Evolutionary conservation across 2,797 vertebrate species (phyloP), one percentile per base, ranked within the genome.

Genomic region (Diglossa cyanea): DNA sequence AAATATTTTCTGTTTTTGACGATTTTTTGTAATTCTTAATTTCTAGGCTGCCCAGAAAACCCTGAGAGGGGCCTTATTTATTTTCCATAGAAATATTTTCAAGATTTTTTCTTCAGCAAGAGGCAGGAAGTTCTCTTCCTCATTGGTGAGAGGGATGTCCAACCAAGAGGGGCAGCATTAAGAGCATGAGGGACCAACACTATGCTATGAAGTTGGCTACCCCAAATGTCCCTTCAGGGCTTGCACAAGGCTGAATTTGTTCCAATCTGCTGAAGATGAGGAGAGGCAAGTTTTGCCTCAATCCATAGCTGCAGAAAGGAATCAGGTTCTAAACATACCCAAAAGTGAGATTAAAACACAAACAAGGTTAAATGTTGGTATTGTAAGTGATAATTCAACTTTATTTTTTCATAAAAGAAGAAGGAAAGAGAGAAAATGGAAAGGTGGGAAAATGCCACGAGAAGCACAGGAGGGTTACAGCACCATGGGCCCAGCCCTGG

Each of bases 191-290:
- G 31, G 10, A 6, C 33, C 21, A 40, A 10, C 7, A 3, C 33
- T 24, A 0, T 5, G 24, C 33, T 55, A 10, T 0, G 1, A 51
- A 21, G 33, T 13, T 13, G 7, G 40, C 67, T 42, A 9, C 6
- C 13, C n/a, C 1, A 0, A 42, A 13, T 4, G 15, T 21, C 45
- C 35, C 20, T 8, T 18, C 5, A 2, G 78, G 40, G 6, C 40
- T 76, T 65, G 31, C 2, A 5, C 54, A 18, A n/a, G 50, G 17
- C 45, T 65, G 31, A 7, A 37, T 37, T 53, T 75, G 19, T 24
- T 53, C 39, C n/a, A 45, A 25, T 20, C 9, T 44, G 15, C 28
- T 33, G 24, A 11, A 45, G 54, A 24, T n/a, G 18, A 75, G 23
- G 45, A 44, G 12, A 37, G 19, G 39, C 17, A 48, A 67, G 7